Percentiles rank a stretch among this genome's conserved stretches.
phyloP scores from a whole-genome alignment of 2,797 vertebrate species.

The Craterocephalus amniculus region DNA sequence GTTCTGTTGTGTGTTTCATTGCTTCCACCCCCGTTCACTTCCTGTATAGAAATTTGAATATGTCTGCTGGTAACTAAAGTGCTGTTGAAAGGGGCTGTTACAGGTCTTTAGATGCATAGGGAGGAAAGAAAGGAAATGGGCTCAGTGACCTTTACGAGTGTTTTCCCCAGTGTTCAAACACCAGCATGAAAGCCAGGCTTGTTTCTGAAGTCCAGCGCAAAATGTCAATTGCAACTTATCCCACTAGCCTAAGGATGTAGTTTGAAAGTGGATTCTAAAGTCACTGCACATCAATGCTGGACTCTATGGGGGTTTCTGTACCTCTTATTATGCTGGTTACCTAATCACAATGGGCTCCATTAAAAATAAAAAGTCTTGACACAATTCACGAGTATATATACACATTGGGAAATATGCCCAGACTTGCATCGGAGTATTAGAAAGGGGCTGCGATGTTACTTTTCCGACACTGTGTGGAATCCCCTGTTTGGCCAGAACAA shows the following conservation, averaged over 20 bases:
- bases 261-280: conserved; percentile 84
- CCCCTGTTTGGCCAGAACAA: conserved; percentile 49
- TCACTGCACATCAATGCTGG: conserved; percentile 77
- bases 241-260: conserved; percentile 80
- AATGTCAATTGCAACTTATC: conserved; percentile 91
- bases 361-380: conserved; percentile 31
- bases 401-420: conserved; percentile 36
- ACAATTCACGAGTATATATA: conserved; percentile 2
- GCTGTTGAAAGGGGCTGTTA: conserved; percentile 75
- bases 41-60: conserved; percentile 74
- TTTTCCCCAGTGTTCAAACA: conserved; percentile 88
- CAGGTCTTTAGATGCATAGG: conserved; percentile 79
- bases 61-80: conserved; percentile 74
- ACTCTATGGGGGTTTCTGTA: conserved; percentile 70
- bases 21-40: conserved; percentile 51
- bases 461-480: conserved; percentile 35
- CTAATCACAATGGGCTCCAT: conserved; percentile 18
- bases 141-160: conserved; percentile 87
- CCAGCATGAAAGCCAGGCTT: conserved; percentile 87
- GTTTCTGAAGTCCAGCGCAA: conserved; percentile 86
- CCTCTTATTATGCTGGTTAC: conserved; percentile 35
- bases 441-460: conserved; percentile 31
- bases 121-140: conserved; percentile 85
- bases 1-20: conserved; percentile 41
- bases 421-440: conserved; percentile 14